Percentiles rank a stretch among this genome's conserved stretches.
These are phyloP conservation scores for Gracilinanus agilis DNA, from an alignment of 2,113 vertebrate genomes.

Conservation along the genomic window DNA sequence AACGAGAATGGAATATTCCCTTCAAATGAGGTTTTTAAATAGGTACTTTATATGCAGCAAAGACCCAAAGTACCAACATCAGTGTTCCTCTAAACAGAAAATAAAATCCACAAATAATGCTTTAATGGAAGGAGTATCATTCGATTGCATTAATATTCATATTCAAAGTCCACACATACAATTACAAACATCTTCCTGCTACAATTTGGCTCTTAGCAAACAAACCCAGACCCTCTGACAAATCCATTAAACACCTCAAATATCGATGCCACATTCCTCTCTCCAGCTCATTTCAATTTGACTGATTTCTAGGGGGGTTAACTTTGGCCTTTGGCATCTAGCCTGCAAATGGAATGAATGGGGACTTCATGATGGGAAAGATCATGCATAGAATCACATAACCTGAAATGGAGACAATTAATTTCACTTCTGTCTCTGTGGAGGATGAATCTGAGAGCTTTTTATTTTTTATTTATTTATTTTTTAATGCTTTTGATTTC, in stretches of 20 bases:
- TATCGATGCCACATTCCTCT: not conserved
- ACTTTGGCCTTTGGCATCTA: slow-evolving; percentile 8
- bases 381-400: not conserved
- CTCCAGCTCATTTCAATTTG: not conserved
- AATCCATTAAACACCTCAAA: slow-evolving; percentile 44
- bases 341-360: not conserved
- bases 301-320: not conserved
- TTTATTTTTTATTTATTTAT: not conserved
- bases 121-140: slow-evolving; percentile 65
- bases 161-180: slow-evolving; percentile 20
- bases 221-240: slow-evolving; percentile 24
- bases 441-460: not conserved
- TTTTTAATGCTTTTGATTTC: not conserved
- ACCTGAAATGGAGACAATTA: slow-evolving; percentile 1
- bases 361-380: not conserved
- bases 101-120: slow-evolving; percentile 76
- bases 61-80: slow-evolving; percentile 51
- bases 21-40: slow-evolving; percentile 75
- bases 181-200: slow-evolving; percentile 36
- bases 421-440: slow-evolving; percentile 10
- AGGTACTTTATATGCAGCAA: slow-evolving; percentile 78
- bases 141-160: slow-evolving; percentile 72
- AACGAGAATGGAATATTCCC: slow-evolving; percentile 56
- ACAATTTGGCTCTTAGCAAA: slow-evolving; percentile 35
- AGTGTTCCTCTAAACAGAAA: slow-evolving; percentile 71